phyloP scores from a whole-genome alignment of 2,797 vertebrate genomes.

The Sebastes taczanowskii region DNA sequence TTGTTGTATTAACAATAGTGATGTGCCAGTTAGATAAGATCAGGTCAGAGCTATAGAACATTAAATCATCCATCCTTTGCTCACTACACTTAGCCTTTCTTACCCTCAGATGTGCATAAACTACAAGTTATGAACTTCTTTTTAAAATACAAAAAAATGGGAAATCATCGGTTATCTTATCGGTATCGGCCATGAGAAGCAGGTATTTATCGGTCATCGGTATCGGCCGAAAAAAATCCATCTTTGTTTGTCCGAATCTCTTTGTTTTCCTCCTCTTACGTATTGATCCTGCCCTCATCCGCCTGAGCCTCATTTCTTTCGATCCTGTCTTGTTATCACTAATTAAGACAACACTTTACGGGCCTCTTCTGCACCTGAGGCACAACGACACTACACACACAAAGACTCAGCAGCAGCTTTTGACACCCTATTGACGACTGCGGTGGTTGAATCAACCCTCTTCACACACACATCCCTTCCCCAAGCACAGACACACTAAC shows the following conservation, averaged over 20 bases:
- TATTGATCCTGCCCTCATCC: constrained; percentile 51
- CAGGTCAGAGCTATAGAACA: too few relatives aligned
- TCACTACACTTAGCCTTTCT: too few relatives aligned
- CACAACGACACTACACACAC: constrained; percentile 26
- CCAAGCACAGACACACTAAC: constrained; percentile 1
- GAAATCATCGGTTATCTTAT: background rate
- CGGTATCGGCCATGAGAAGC: background rate
- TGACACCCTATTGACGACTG: constrained; percentile 11
- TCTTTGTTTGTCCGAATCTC: constrained; percentile 16
- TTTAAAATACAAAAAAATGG: background rate
- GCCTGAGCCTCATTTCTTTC: constrained; percentile 26
- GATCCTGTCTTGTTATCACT: constrained; percentile 52
- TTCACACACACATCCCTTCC: background rate
- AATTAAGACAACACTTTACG: constrained; percentile 58
- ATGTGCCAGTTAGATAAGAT: too few relatives aligned
- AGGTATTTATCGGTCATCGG: background rate
- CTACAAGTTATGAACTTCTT: too few relatives aligned
- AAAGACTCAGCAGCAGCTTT: constrained; percentile 15
- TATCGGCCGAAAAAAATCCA: too few relatives aligned
- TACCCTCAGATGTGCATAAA: too few relatives aligned
- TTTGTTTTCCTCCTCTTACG: constrained; percentile 12
- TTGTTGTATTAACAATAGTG: too few relatives aligned
- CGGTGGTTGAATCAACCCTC: background rate
- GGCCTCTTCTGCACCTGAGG: constrained; percentile 60
- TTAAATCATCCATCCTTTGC: too few relatives aligned